A percentile compares a stretch with the other conserved stretches of the same genome.
Conservation (phyloP, 2,797 vertebrate genomes). For the Amniataba percoides region DNA sequence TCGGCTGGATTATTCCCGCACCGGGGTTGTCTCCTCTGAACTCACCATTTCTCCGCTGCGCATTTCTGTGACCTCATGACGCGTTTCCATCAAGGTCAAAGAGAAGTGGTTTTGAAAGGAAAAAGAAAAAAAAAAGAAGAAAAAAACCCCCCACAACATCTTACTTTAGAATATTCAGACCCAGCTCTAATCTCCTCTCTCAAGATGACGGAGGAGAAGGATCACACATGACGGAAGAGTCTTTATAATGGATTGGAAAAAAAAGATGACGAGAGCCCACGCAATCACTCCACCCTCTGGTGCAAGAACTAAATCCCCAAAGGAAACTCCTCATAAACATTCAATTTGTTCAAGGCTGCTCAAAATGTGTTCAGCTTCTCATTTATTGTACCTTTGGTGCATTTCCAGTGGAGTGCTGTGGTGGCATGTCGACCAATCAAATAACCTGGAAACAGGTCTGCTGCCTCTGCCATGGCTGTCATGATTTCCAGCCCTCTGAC, state of each 20-base stretch:
- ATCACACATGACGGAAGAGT: constrained; percentile 73
- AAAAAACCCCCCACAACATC: constrained; percentile 15
- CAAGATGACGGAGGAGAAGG: constrained; percentile 68
- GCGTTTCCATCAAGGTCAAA: constrained; percentile 67
- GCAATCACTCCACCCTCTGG: constrained; percentile 81
- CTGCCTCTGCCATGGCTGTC: constrained; percentile 41
- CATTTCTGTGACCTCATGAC: constrained; percentile 46
- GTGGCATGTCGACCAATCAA: constrained; percentile 66
- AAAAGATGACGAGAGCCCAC: constrained; percentile 78
- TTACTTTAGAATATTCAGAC: constrained; percentile 64
- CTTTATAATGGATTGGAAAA: constrained; percentile 72
- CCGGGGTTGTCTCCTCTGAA: constrained; percentile 7
- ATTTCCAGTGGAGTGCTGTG: constrained; percentile 52
- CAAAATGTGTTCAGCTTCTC: constrained; percentile 69
- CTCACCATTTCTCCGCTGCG: constrained; percentile 25
- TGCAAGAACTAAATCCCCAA: constrained; percentile 81
- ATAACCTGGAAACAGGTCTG: constrained; percentile 69
- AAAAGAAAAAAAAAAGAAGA: too few species aligned
- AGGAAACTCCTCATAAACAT: constrained; percentile 83
- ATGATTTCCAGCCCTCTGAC: constrained; percentile 45
- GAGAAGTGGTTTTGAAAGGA: constrained; percentile 31
- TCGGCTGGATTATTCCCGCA: constrained; percentile 46
- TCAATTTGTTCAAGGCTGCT: constrained; percentile 75
- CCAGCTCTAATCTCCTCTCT: constrained; percentile 72
- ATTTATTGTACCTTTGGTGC: constrained; percentile 76